Evolutionary conservation across 2,888 invertebrate species (phyloP).

Genomic region (Leucania comma): DNA sequence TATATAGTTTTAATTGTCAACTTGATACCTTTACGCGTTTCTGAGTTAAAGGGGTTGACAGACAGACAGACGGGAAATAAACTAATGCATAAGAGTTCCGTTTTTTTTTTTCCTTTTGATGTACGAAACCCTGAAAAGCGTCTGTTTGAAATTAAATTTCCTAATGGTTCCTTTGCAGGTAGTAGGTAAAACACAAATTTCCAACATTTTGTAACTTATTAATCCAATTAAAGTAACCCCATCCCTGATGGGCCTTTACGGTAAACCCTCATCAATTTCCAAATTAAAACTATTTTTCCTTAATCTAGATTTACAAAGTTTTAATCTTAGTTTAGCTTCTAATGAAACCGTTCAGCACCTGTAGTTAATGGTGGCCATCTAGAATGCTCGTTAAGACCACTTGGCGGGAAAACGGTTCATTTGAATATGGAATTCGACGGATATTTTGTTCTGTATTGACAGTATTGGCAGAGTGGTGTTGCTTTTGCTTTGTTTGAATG

Average conservation of each 20-base stretch:
- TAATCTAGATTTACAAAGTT: constrained; percentile 36
- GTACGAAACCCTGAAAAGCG: no score
- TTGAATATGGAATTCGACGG: constrained; percentile 40
- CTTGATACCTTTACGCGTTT: no score
- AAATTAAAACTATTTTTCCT: constrained; percentile 45
- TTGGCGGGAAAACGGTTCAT: constrained; percentile 42
- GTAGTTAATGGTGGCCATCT: constrained; percentile 48
- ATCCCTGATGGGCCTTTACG: neutral
- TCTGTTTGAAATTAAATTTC: no score
- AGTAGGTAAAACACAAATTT: no score
- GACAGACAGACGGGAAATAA: no score
- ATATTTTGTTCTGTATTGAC: constrained; percentile 14
- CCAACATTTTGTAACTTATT: neutral
- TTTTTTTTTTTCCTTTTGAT: no score
- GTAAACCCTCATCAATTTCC: constrained; percentile 6
- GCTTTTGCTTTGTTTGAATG: neutral
- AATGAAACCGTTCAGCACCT: constrained; percentile 54
- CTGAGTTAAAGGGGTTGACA: no score
- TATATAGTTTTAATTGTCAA: no score
- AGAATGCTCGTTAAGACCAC: constrained; percentile 52
- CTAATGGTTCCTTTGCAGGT: no score
- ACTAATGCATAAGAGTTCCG: no score
- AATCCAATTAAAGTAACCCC: constrained; percentile 7
- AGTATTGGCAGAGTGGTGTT: constrained; percentile 11
- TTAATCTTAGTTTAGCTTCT: constrained; percentile 44